Evolutionary conservation across 2,888 invertebrate genomes (phyloP), one percentile per base, ranked within the genome.

Genomic region (Aspidiotus destructor): DNA sequence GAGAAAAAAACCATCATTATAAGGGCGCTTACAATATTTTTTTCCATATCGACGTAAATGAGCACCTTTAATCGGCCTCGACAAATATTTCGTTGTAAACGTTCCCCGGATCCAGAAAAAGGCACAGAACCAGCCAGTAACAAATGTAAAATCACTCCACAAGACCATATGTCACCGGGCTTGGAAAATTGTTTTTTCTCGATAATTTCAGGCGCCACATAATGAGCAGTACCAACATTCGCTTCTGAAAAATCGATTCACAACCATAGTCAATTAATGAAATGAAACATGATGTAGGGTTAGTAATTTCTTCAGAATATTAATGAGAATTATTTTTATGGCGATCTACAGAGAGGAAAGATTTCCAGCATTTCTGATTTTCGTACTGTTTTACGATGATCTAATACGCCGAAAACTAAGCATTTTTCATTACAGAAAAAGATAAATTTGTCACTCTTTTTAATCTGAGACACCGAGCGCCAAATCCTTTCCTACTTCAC

Each of bases 191-290:
- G 84, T 78, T 91, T 87, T 75, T 91, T 85, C 71, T 91, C 87
- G 17, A 98, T 90, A 72, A 99, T 91, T 80, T 99, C 99, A 0
- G 99, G 98, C 1, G 97, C 92, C 94, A 98, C 97, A 79, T 95
- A 99, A 79, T 94, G 93, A 13, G 96, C 93, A 70, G 94, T 94
- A 52, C 97, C 97, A 71, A 97, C 89, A 48, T 67, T 67, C 28
- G 67, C 67, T 48, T 67, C 67, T 67, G 67, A 60, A 57, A 17
- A 57, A 57, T 15, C n/a, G n/a, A n/a, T n/a, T n/a, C n/a, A n/a
- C n/a, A n/a, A n/a, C n/a, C 28, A 17, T 16, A 60, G 1, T 13
- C 48, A 3, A 6, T 13, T n/a, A 44, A 48, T 48, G 6, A 48
- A 28, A 28, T 28, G 28, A 1, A 28, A 28, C 28, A 28, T 28